Conservation (phyloP, 2,888 invertebrate genomes). For the Cerastoderma edule region DNA sequence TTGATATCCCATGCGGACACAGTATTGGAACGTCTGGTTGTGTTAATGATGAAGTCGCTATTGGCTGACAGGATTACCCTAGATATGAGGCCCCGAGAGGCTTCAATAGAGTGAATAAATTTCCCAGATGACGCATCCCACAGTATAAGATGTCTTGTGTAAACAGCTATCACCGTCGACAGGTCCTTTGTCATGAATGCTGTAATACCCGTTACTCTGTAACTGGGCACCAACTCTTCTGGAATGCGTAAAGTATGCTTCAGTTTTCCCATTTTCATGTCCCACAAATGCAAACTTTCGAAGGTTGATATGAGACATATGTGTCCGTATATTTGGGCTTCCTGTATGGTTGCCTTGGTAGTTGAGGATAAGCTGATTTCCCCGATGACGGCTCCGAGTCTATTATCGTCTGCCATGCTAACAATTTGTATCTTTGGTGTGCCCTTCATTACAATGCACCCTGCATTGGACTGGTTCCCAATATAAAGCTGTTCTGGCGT, state of each 20-base stretch:
- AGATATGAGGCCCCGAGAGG: conserved; percentile 48
- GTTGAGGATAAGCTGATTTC: conserved; percentile 30
- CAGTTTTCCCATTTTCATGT: conserved; percentile 54
- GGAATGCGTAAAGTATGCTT: conserved; percentile 52
- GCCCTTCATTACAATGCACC: conserved; percentile 50
- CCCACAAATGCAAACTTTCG: conserved; percentile 57
- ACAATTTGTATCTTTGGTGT: conserved; percentile 41
- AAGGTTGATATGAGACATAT: conserved; percentile 53
- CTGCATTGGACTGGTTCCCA: conserved; percentile 21
- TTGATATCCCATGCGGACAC: conserved; percentile 61
- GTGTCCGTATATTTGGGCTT: conserved; percentile 32
- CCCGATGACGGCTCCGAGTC: conserved; percentile 47
- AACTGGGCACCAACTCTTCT: conserved; percentile 48
- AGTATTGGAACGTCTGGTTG: conserved; percentile 54
- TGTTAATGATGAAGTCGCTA: conserved; percentile 57
- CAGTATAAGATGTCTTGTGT: conserved; percentile 60
- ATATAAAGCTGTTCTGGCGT: conserved; percentile 40
- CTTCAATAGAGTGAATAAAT: conserved; percentile 49
- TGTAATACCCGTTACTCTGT: conserved; percentile 56
- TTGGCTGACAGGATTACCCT: conserved; percentile 46
- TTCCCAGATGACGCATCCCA: conserved; percentile 55
- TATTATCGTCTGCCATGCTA: conserved; percentile 37
- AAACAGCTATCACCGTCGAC: conserved; percentile 55
- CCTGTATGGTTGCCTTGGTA: conserved; percentile 34
- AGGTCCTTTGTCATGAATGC: conserved; percentile 57